phyloP scores from a whole-genome alignment of 2,888 invertebrate genomes.

The Lasiommata megera region DNA sequence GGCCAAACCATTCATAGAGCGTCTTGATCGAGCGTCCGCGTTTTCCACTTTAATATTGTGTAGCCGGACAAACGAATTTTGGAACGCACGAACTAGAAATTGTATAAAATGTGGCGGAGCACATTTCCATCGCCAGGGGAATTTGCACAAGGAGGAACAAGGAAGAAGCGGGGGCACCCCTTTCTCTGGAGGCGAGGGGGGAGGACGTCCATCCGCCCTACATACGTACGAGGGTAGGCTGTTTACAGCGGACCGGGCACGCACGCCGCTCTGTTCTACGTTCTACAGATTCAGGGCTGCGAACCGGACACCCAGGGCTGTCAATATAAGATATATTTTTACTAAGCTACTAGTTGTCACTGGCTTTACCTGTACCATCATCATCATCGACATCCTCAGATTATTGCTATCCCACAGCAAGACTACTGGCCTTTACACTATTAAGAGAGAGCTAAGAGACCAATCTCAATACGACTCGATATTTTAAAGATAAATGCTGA shows the following conservation, averaged over 20 bases:
- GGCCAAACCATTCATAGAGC: constrained; percentile 54
- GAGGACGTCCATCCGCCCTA: constrained; percentile 74
- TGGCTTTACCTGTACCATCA: no score
- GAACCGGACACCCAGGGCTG: constrained; percentile 76
- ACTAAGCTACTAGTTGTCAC: no score
- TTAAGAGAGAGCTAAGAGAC: no score
- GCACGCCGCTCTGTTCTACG: constrained; percentile 71
- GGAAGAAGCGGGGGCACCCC: constrained; percentile 78
- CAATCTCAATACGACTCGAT: no score
- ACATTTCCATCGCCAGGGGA: constrained; percentile 81
- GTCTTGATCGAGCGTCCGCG: constrained; percentile 43
- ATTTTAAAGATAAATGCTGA: no score
- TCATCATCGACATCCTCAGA: no score
- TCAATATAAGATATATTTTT: constrained; percentile 20
- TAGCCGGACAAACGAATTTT: constrained; percentile 48
- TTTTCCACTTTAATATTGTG: constrained; percentile 36
- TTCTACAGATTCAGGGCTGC: constrained; percentile 78
- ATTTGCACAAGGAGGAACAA: constrained; percentile 81
- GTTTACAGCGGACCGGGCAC: constrained; percentile 77
- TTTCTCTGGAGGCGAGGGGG: constrained; percentile 67
- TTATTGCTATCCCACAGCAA: no score
- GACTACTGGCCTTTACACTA: no score
- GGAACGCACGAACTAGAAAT: constrained; percentile 72
- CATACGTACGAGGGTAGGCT: constrained; percentile 70
- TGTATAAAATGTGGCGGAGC: constrained; percentile 81